Evolutionary conservation across 2,888 invertebrate species (phyloP).

Genomic region (Amphimallon solstitiale): DNA sequence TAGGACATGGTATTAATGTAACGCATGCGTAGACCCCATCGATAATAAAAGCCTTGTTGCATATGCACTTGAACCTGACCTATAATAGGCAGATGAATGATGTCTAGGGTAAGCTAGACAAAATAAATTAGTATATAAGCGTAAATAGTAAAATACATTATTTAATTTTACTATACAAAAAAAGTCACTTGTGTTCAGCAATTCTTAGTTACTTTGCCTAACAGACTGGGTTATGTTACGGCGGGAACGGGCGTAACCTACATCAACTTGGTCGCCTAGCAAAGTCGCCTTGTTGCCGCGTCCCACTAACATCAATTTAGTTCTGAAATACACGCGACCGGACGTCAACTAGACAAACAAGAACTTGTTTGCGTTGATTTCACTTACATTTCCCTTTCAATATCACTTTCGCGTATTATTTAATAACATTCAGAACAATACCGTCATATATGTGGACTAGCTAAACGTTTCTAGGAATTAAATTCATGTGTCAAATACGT

Average conservation of each 20-base stretch:
- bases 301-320: slow-evolving; percentile 49
- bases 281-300: slow-evolving; percentile 49
- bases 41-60: slow-evolving; percentile 55
- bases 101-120: slow-evolving; percentile 58
- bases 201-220: slow-evolving; percentile 47
- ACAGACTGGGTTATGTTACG: slow-evolving; percentile 38
- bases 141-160: slow-evolving; percentile 49
- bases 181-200: slow-evolving; percentile 45
- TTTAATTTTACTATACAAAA: not conserved
- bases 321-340: slow-evolving; percentile 34
- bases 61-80: slow-evolving; percentile 65
- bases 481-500: slow-evolving; percentile 45
- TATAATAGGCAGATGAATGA: slow-evolving; percentile 53
- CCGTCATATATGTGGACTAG: no score
- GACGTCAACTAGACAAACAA: slow-evolving; percentile 40
- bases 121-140: slow-evolving; percentile 50
- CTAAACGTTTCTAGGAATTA: slow-evolving; percentile 4
- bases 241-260: slow-evolving; percentile 58
- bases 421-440: slow-evolving; percentile 8
- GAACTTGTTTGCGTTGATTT: slow-evolving; percentile 40
- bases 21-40: slow-evolving; percentile 54
- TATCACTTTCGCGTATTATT: slow-evolving; percentile 45
- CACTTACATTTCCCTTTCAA: slow-evolving; percentile 42
- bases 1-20: slow-evolving; percentile 41
- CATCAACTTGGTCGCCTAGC: slow-evolving; percentile 53